Evolutionary conservation across 37 sponge, comb jelly and placozoan genomes (phyloP), one percentile per base, ranked within the genome.

Genomic region (Agelas oroides): DNA sequence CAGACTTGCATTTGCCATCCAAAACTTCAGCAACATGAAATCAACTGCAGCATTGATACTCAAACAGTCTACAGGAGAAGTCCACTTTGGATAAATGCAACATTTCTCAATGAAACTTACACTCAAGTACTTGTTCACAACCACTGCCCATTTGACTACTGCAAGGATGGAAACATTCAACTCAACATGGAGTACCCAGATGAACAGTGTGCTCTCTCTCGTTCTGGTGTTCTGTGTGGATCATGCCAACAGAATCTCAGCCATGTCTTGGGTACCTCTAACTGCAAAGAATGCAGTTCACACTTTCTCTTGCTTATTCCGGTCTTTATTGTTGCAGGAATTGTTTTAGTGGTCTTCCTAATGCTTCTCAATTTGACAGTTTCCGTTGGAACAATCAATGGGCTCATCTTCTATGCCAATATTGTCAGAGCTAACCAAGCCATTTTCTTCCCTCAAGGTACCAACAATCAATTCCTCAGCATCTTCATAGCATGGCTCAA

Each of bases 311-410:
- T 71, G 20, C 53, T 46, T 38, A 23, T 46, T 20, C 53, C 53
- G 1, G 40, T 41, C 1, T n/a, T 71, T 2, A 46, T 71, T 25
- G 53, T 46, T 71, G 1, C 27, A 40, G 53, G 46, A 6, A 46
- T 46, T 3, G 46, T 46, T 3, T 46, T 46, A 46, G 53, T 46
- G 40, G 24, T 68, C 5, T 68, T 68, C 6, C 19, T 68, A 11
- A 71, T 5, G 15, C 2, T 71, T 0, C 61, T 85, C 14, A 58
- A 85, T 53, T 37, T 77, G 30, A 85, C 86, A 39, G 73, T 85
- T 20, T 68, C 86, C 17, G n/a, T 16, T 16, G 78, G 86, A 31
- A 57, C 78, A 20, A 84, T 84, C 37, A 84, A 84, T 65, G 84
- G 84, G 20, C 46, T 73, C 0, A 40, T 75, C 20, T 75, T 84